Percentiles rank a stretch among this genome's conserved stretches.
Evolutionary conservation across 1,140 invertebrate genomes (phyloP).

Genomic region (Stenopsyche tienmushanensis): DNA sequence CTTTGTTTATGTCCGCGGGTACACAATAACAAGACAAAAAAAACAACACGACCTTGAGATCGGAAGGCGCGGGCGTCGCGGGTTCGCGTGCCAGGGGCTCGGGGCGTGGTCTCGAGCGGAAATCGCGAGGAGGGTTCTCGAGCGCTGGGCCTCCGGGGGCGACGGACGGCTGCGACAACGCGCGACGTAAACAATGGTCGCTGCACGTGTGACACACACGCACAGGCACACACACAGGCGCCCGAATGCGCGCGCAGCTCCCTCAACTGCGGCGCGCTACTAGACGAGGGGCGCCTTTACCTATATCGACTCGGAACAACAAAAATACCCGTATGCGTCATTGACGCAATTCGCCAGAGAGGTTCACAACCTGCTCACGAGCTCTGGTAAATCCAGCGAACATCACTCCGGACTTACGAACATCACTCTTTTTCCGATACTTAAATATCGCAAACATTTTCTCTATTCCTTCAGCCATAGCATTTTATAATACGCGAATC

Average conservation of each 20-base stretch:
- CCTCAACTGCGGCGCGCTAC: conserved; percentile 10
- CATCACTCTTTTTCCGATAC: too few species aligned
- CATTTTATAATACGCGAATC: too few species aligned
- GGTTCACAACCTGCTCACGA: too few species aligned
- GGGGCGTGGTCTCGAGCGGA: background rate
- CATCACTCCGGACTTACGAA: too few species aligned
- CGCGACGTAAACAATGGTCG: background rate
- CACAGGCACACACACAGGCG: background rate
- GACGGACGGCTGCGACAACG: background rate
- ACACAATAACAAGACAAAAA: too few species aligned
- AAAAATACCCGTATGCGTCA: too few species aligned
- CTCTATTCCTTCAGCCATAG: too few species aligned
- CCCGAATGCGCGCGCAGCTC: conserved; percentile 12
- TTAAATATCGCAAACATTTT: too few species aligned
- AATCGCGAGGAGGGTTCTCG: background rate
- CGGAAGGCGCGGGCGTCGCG: background rate
- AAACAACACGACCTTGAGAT: background rate
- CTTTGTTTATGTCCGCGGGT: conserved; percentile 11
- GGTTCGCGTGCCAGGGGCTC: background rate
- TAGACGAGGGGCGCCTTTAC: too few species aligned
- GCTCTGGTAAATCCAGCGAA: too few species aligned
- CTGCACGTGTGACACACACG: conserved; percentile 1
- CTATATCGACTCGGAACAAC: too few species aligned
- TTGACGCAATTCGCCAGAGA: too few species aligned
- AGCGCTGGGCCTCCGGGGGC: background rate